A percentile compares a stretch with the other conserved stretches of the same genome.
Conservation (phyloP, 2,888 invertebrate genomes). For the Pristionchus fissidentatus region DNA sequence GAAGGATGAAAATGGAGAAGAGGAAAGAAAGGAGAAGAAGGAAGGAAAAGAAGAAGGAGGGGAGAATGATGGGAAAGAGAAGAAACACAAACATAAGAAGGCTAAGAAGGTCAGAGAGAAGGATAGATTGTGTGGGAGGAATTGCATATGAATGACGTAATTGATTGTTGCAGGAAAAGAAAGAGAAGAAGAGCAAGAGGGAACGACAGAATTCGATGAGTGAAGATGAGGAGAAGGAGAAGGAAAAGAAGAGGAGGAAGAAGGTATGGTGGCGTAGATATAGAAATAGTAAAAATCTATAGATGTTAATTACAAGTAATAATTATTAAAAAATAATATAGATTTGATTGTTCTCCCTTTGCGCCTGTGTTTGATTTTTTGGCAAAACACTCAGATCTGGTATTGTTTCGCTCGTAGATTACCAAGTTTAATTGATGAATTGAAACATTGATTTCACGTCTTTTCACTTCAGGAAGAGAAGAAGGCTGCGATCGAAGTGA, state of each 20-base stretch:
- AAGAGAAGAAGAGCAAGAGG: slow-evolving; percentile 33
- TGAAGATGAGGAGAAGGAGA: slow-evolving; percentile 42
- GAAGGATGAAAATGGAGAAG: slow-evolving; percentile 40
- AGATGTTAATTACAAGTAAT: too few relatives aligned
- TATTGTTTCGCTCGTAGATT: too few relatives aligned
- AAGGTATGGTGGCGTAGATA: neutral
- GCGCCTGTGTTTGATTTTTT: too few relatives aligned
- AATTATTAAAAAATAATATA: too few relatives aligned
- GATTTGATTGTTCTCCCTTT: too few relatives aligned
- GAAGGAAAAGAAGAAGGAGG: slow-evolving; percentile 40
- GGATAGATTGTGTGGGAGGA: neutral
- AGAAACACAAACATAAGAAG: slow-evolving; percentile 49
- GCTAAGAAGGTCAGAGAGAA: slow-evolving; percentile 50
- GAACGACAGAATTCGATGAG: slow-evolving; percentile 36
- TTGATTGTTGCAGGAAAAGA: slow-evolving; percentile 24
- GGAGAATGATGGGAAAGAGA: slow-evolving; percentile 45
- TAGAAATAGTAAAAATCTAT: neutral
- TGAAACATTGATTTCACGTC: too few relatives aligned
- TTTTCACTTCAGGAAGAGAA: neutral
- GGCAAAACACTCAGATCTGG: too few relatives aligned
- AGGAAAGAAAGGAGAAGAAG: slow-evolving; percentile 25
- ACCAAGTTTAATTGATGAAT: too few relatives aligned
- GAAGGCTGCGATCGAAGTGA: neutral
- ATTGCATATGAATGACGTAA: neutral
- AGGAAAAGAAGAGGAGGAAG: slow-evolving; percentile 27